Percentiles rank a stretch among this genome's conserved stretches.
Evolutionary conservation across 2,113 vertebrate genomes (phyloP).

Genomic region (Nymphicus hollandicus): DNA sequence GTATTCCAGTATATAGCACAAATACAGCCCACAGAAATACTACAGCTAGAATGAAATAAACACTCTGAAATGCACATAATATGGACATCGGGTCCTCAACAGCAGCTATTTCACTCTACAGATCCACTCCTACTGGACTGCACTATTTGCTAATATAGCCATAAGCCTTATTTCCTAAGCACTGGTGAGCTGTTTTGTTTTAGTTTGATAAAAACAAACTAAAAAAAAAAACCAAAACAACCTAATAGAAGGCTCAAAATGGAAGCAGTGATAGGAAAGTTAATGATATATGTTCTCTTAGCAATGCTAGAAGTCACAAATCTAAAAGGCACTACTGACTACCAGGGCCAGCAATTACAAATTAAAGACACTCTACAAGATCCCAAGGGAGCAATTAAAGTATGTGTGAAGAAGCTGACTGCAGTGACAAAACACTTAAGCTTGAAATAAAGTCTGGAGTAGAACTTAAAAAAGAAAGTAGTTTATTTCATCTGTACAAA

Average conservation of each 20-base stretch:
- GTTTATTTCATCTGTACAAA: neutral
- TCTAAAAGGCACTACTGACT: neutral
- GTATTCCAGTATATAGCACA: neutral
- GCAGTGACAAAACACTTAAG: neutral
- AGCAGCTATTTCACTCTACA: neutral
- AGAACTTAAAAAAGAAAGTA: neutral
- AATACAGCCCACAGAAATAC: neutral
- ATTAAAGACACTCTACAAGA: neutral
- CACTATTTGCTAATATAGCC: neutral
- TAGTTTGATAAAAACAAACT: constrained; percentile 3
- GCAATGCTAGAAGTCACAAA: constrained; percentile 13
- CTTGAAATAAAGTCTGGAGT: neutral
- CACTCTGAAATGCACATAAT: neutral
- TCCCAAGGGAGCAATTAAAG: constrained; percentile 12
- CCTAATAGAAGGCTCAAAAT: neutral
- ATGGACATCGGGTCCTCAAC: neutral
- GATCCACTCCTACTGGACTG: neutral
- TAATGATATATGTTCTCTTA: neutral
- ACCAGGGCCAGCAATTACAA: neutral
- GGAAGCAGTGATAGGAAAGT: neutral
- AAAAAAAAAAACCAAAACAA: neutral
- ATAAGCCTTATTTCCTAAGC: neutral
- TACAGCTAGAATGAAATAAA: neutral
- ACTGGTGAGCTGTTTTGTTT: neutral
- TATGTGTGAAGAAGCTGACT: neutral